Base-by-base conservation (phyloP, 2,888 invertebrate genomes). In the Hyposoter dolosus region DNA sequence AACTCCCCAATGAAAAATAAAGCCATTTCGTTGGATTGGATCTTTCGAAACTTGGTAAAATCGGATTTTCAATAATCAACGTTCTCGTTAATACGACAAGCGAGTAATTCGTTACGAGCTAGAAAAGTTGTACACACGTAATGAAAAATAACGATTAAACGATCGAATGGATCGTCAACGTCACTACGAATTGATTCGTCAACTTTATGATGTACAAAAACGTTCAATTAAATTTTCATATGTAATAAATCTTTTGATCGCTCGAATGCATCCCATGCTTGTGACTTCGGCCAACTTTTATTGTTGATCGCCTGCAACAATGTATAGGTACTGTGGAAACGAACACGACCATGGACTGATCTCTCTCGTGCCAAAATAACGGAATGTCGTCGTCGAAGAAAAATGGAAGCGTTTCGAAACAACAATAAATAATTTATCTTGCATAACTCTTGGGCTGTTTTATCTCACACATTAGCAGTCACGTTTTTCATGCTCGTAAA, bases 291-390 rank as follows among this genome's bases (percentile, higher is more conserved):
- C 40, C 66, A 53, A 69, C 65, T 71, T 81, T 84, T 81, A 81
- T 84, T 65, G 65, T 53, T 9, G 5, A 19, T 71, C 71, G 80
- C 75, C 71, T 76, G 76, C 56, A 76, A 81, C 80, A 84, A 80
- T 84, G 71, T 75, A 53, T 69, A n/a, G n/a, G n/a, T n/a, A n/a
- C n/a, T 3, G 15, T 40, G 50, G 19, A 40, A 76, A 80, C 47
- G 47, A 80, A 76, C 66, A 76, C 68, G 17, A 35, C 65, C 19
- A 19, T 63, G 69, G 69, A 69, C 69, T n/a, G n/a, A n/a, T 76
- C 47, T 47, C 40, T 32, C 77, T 53, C 65, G 76, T 76, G 71
- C 80, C 60, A 79, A 65, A 40, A 45, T 10, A 32, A 56, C 76
- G 53, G 17, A 19, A 72, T 32, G 12, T 10, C 40, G 15, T 66